Evolutionary conservation across 1,140 invertebrate species (phyloP).

Genomic region (Episyrphus balteatus): DNA sequence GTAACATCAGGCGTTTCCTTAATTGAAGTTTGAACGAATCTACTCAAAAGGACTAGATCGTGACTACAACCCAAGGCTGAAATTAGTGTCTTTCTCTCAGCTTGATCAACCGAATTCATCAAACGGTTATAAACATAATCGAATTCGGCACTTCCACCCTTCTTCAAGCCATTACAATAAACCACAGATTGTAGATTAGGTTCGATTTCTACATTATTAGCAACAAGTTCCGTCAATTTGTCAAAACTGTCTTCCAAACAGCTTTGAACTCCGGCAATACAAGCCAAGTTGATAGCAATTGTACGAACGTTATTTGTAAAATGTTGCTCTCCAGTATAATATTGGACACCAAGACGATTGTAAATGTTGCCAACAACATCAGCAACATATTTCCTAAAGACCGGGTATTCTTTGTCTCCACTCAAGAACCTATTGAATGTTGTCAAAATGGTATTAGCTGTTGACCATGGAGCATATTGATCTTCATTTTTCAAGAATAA

Average conservation of each 20-base stretch:
- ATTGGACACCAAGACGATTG: conserved; percentile 32
- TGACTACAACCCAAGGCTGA: conserved; percentile 44
- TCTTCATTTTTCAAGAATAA: conserved; percentile 45
- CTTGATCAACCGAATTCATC: conserved; percentile 40
- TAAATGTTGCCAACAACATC: conserved; percentile 29
- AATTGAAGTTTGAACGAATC: conserved; percentile 23
- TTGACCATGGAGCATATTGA: conserved; percentile 50
- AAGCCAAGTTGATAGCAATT: conserved; percentile 39
- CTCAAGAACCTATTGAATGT: conserved; percentile 30
- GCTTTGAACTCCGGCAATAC: conserved; percentile 35
- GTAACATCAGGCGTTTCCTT: conserved; percentile 5
- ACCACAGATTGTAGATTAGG: conserved; percentile 36
- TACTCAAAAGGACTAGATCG: conserved; percentile 21
- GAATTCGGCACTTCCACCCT: conserved; percentile 49
- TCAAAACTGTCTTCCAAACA: conserved; percentile 37
- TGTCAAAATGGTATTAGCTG: conserved; percentile 34
- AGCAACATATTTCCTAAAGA: conserved; percentile 19
- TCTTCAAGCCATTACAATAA: conserved; percentile 54
- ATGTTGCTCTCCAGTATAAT: conserved; percentile 29
- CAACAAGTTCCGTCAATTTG: conserved; percentile 32
- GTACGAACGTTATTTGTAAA: conserved; percentile 31
- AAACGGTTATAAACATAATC: conserved; percentile 51
- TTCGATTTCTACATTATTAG: conserved; percentile 26
- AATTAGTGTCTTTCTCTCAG: conserved; percentile 42
- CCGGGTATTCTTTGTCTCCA: conserved; percentile 13